These are phyloP conservation scores for Melanophora roralis DNA, from an alignment of 2,888 invertebrate genomes.

Conservation along the genomic window DNA sequence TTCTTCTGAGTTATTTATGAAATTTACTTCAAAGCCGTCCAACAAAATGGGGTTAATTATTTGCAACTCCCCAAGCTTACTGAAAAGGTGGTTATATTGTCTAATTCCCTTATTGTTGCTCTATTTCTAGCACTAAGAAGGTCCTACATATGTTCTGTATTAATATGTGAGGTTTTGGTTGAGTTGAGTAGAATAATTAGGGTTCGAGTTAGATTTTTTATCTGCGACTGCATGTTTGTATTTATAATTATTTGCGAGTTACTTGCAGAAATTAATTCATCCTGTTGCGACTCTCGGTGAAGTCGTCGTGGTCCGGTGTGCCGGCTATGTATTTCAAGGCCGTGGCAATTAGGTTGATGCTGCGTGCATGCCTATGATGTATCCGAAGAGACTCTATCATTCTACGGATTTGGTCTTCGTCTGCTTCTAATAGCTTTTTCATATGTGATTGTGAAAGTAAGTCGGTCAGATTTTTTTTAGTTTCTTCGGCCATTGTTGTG, in stretches of 20 bases:
- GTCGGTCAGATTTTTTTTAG: conserved; percentile 7
- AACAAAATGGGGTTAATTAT: conserved; percentile 20
- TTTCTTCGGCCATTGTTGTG: conserved; percentile 15
- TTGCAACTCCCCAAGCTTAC: not conserved
- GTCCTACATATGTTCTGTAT: not conserved
- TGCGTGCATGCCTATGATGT: conserved; percentile 39
- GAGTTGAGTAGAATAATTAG: not conserved
- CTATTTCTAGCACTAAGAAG: conserved; percentile 19
- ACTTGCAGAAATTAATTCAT: conserved; percentile 17
- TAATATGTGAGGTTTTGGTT: conserved; percentile 8
- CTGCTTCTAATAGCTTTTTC: conserved; percentile 9
- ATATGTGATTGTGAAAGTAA: conserved; percentile 28
- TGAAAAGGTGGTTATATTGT: conserved; percentile 12
- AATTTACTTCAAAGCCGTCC: conserved; percentile 14
- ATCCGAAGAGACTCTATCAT: not conserved
- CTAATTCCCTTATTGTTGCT: conserved; percentile 1
- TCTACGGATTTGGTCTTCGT: conserved; percentile 5
- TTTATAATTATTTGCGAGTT: conserved; percentile 24
- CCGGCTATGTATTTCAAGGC: conserved; percentile 42
- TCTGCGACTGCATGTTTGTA: conserved; percentile 27
- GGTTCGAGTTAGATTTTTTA: conserved; percentile 19
- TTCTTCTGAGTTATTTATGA: not conserved
- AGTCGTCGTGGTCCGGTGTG: conserved; percentile 28
- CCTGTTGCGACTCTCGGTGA: not conserved
- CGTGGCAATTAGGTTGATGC: conserved; percentile 37